phyloP scores from a whole-genome alignment of 2,888 invertebrate genomes.

The Agrochola circellaris region DNA sequence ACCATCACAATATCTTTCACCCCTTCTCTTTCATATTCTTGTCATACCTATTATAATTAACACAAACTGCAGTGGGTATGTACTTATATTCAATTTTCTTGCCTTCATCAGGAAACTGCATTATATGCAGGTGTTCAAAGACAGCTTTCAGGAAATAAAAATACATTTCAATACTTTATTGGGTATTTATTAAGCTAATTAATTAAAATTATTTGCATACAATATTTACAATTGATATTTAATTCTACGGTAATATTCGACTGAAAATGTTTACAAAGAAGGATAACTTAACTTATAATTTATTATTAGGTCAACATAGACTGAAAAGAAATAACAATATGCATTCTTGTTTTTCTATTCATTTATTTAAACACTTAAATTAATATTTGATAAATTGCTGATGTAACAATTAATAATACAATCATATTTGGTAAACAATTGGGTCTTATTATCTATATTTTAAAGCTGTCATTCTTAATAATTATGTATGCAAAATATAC shows the following conservation, averaged over 20 bases:
- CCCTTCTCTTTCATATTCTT: not conserved
- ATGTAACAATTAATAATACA: slow-evolving; percentile 44
- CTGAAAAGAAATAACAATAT: slow-evolving; percentile 15
- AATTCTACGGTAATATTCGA: slow-evolving; percentile 40
- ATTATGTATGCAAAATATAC: slow-evolving; percentile 82
- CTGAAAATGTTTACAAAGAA: slow-evolving; percentile 17
- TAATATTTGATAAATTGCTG: slow-evolving; percentile 28
- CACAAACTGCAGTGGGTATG: not conserved
- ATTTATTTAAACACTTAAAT: not conserved
- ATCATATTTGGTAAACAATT: slow-evolving; percentile 57
- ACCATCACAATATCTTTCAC: not conserved
- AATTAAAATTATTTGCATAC: slow-evolving; percentile 75
- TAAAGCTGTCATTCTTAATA: slow-evolving; percentile 81
- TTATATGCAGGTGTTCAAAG: not conserved
- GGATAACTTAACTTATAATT: not conserved
- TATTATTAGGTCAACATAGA: slow-evolving; percentile 19
- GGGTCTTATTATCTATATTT: slow-evolving; percentile 77
- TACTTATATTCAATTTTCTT: not conserved
- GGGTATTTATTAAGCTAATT: slow-evolving; percentile 81
- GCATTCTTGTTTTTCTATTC: slow-evolving; percentile 6
- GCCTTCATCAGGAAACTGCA: not conserved
- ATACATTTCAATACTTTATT: slow-evolving; percentile 47
- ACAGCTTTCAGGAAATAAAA: slow-evolving; percentile 5
- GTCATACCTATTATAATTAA: not conserved
- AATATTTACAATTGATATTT: slow-evolving; percentile 69